A percentile compares a stretch with the other conserved stretches of the same genome.
phyloP scores from a whole-genome alignment of 1,140 invertebrate species.

The Atta cephalotes region DNA sequence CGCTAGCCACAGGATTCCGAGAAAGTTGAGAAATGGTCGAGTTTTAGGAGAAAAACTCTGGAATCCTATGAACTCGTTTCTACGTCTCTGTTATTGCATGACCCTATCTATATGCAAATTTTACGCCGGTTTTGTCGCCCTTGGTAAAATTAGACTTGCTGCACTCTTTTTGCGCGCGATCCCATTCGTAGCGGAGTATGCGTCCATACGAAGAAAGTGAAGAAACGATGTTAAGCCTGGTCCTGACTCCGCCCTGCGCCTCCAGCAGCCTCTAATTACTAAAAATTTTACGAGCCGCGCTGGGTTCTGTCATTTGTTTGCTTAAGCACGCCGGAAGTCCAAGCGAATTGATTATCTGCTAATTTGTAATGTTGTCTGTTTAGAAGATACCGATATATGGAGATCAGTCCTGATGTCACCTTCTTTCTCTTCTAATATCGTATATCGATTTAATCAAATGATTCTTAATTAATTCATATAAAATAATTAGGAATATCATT shows the following conservation, averaged over 20 bases:
- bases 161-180: constrained; percentile 40
- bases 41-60: constrained; percentile 19
- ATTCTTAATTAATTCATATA: not conserved
- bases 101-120: constrained; percentile 73
- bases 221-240: constrained; percentile 60
- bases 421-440: not conserved
- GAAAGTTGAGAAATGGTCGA: constrained; percentile 19
- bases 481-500: not conserved
- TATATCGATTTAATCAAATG: not conserved
- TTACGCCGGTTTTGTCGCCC: constrained; percentile 53
- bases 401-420: not conserved
- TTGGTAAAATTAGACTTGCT: constrained; percentile 61
- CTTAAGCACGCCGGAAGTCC: constrained; percentile 79
- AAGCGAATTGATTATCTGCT: constrained; percentile 82
- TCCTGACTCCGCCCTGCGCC: constrained; percentile 62
- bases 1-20: constrained; percentile 43
- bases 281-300: constrained; percentile 80
- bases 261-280: constrained; percentile 79
- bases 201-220: constrained; percentile 53
- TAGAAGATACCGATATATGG: constrained; percentile 41
- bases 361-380: constrained; percentile 79
- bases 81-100: constrained; percentile 68
- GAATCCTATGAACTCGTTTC: constrained; percentile 48
- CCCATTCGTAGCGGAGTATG: constrained; percentile 5
- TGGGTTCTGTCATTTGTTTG: constrained; percentile 80